Evolutionary conservation across 2,113 vertebrate genomes (phyloP).

Genomic region (Muntiacus muntjak): DNA sequence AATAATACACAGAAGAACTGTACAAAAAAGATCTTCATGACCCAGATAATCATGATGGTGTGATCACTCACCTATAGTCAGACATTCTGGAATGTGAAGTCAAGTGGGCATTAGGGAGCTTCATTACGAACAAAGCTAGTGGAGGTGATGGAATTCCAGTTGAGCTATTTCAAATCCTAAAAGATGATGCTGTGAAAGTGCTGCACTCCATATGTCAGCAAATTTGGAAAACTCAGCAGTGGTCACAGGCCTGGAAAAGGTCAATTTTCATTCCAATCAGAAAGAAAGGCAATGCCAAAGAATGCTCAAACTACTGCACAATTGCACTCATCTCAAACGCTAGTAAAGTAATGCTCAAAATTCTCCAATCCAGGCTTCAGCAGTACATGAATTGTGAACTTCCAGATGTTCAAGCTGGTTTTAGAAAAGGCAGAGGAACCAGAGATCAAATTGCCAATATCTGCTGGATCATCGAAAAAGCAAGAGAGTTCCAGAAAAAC

Average conservation of each 20-base stretch:
- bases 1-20: neutral
- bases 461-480: neutral
- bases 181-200: neutral
- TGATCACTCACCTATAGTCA: neutral
- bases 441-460: neutral
- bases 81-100: neutral
- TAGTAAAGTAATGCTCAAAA: neutral
- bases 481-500: neutral
- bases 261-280: neutral
- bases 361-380: neutral
- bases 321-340: neutral
- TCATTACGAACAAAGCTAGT: neutral
- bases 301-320: neutral
- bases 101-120: neutral
- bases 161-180: neutral
- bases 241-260: neutral
- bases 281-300: neutral
- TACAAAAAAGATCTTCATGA: neutral
- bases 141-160: neutral
- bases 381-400: neutral
- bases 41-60: fast-evolving
- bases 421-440: neutral
- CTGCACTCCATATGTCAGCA: neutral
- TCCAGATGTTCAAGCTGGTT: neutral
- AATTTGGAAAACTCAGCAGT: neutral